Conservation (phyloP, 2,113 vertebrate species). For the Eubucco bourcierii region DNA sequence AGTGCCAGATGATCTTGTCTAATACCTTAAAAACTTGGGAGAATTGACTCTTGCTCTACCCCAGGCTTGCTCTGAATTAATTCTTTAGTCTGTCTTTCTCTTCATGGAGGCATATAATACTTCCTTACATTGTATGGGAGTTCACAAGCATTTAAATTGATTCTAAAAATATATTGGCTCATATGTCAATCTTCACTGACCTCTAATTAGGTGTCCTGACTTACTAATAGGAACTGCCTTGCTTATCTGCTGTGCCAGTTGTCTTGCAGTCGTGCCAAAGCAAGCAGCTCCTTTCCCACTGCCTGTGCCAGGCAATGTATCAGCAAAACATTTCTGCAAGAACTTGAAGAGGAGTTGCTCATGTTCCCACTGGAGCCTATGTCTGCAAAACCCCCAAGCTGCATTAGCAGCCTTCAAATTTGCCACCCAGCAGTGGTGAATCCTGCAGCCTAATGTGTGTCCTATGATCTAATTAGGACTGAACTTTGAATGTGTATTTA, state of each 20-base stretch:
- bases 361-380: neutral
- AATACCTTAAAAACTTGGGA: neutral
- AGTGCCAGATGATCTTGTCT: neutral
- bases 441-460: neutral
- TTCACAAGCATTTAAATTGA: neutral
- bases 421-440: neutral
- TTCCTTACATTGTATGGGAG: neutral
- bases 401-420: accelerated
- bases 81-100: neutral
- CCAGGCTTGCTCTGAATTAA: neutral
- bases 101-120: neutral
- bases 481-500: neutral
- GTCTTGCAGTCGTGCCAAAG: neutral
- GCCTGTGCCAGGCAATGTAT: neutral
- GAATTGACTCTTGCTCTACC: neutral
- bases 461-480: neutral
- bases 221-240: neutral
- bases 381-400: neutral
- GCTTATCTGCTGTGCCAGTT: neutral
- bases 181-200: neutral
- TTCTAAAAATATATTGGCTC: neutral
- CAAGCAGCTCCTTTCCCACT: neutral
- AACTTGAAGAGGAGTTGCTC: neutral
- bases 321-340: neutral
- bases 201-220: neutral